These are phyloP conservation scores for Phengaris arion DNA, from an alignment of 2,888 invertebrate species.

Conservation along the genomic window DNA sequence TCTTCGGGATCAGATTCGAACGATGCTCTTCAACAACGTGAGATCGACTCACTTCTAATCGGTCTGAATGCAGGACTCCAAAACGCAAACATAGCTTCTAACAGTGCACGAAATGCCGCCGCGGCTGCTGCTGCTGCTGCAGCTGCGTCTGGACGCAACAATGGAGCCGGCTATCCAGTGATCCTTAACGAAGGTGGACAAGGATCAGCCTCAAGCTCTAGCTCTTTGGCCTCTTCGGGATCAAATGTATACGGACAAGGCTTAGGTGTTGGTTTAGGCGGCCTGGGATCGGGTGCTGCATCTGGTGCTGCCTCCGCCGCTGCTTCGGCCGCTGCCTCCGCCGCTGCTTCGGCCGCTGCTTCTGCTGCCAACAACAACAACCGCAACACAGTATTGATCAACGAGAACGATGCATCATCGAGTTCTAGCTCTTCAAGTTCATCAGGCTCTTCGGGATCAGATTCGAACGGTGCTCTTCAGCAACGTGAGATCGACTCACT, in stretches of 20 bases:
- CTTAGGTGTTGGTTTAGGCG: conserved; percentile 9
- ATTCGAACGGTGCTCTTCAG: background rate
- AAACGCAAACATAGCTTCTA: background rate
- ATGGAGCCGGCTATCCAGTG: background rate
- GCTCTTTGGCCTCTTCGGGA: no score
- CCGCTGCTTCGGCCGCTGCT: no score
- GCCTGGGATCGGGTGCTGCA: background rate
- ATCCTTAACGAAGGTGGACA: conserved; percentile 3
- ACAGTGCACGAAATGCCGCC: conserved; percentile 30
- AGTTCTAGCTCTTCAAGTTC: background rate
- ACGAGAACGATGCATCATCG: conserved; percentile 14
- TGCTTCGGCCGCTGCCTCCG: background rate
- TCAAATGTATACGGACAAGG: background rate
- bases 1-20: conserved; percentile 23
- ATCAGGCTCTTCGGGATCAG: conserved; percentile 21
- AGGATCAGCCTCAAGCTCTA: no score
- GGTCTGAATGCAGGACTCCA: background rate
- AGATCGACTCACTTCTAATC: background rate
- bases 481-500: background rate
- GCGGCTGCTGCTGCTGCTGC: conserved; percentile 3
- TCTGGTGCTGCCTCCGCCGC: conserved; percentile 5
- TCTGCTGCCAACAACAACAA: background rate
- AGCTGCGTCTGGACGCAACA: conserved; percentile 14
- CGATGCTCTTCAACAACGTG: background rate
- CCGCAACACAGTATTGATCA: background rate